Evolutionary conservation across 2,113 vertebrate genomes (phyloP), one percentile per base, ranked within the genome.

Genomic region (Pyxicephalus adspersus): DNA sequence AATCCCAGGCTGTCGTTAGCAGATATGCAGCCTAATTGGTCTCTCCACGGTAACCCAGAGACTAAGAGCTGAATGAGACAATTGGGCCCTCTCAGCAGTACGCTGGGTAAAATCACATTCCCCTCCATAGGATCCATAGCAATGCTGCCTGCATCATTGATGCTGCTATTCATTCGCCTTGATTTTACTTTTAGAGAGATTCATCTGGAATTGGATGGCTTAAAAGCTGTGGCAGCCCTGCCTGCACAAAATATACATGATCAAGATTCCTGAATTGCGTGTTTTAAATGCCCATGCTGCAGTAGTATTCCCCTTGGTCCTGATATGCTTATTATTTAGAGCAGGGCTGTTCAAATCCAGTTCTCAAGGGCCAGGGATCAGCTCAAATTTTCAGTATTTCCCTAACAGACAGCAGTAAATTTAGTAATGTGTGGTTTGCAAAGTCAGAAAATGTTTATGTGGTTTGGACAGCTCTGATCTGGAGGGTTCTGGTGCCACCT

Each of bases 1-100:
- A 34, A 38, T 57, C 60, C n/a, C 61, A 17, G 63, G 22, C 66
- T 78, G 75, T 51, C 67, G 63, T 78, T 52, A 58, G 80, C 80
- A 66, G 80, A 82, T 66, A 74, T 66, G 60, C 19, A 19, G 57
- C 64, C 51, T 82, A 82, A 82, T 82, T 82, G 80, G 70, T 57
- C 63, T 82, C 80, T 82, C 60, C 70, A 66, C 70, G 34, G 61
- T 66, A 82, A 74, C 61, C 28, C 23, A 34, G 45, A 34, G 63
- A 75, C 54, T 50, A 50, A 72, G 71, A 58, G 61, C 7, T 74
- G 70, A 64, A 81, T 66, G 80, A 75, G 80, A 65, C 80, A 64
- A 65, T 66, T 82, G 71, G 80, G 61, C 50, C 3, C 61, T 75
- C 31, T 55, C 71, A 71, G 67, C 38, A 34, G 77, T 45, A 38